A percentile compares a stretch with the other conserved stretches of the same genome.
These are phyloP conservation scores for Conopomorpha cramerella DNA, from an alignment of 1,140 invertebrate species.

Conservation along the genomic window DNA sequence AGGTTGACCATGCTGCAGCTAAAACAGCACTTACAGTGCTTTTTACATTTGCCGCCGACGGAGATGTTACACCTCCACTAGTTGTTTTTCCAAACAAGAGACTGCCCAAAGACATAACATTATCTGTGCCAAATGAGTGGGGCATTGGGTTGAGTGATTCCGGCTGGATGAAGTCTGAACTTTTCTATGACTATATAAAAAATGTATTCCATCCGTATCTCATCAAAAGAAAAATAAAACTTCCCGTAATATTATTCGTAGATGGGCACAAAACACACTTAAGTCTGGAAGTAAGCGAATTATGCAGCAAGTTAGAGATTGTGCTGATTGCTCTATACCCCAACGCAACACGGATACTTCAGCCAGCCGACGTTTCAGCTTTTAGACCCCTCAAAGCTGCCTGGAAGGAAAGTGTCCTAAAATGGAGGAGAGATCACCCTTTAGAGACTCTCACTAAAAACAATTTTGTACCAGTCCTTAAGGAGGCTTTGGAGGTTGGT, in stretches of 20 bases:
- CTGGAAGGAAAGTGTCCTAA: conserved; percentile 18
- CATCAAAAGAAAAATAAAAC: conserved; percentile 11
- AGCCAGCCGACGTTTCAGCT: conserved; percentile 21
- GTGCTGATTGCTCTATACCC: conserved; percentile 18
- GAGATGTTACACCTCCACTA: conserved; percentile 14
- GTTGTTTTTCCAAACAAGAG: conserved; percentile 22
- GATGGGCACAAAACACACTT: conserved; percentile 36
- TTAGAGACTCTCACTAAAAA: conserved; percentile 9
- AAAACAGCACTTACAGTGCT: conserved; percentile 26
- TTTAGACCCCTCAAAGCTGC: conserved; percentile 16
- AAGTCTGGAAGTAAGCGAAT: conserved; percentile 12
- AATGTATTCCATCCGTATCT: conserved; percentile 23
- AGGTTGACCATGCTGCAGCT: conserved; percentile 15
- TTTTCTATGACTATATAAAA: conserved; percentile 28
- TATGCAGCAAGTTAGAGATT: conserved; percentile 23
- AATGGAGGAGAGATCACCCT: conserved; percentile 8
- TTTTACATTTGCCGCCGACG: conserved; percentile 19
- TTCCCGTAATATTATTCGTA: conserved; percentile 32
- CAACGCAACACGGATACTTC: conserved; percentile 21
- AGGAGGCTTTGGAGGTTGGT: conserved; percentile 5
- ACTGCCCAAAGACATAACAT: conserved; percentile 11
- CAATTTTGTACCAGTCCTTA: conserved; percentile 15
- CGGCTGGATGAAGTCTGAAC: conserved; percentile 32
- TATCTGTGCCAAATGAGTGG: conserved; percentile 21
- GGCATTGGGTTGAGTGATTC: conserved; percentile 20